Evolutionary conservation across 2,888 invertebrate species (phyloP).

Genomic region (Salpingus planirostris): DNA sequence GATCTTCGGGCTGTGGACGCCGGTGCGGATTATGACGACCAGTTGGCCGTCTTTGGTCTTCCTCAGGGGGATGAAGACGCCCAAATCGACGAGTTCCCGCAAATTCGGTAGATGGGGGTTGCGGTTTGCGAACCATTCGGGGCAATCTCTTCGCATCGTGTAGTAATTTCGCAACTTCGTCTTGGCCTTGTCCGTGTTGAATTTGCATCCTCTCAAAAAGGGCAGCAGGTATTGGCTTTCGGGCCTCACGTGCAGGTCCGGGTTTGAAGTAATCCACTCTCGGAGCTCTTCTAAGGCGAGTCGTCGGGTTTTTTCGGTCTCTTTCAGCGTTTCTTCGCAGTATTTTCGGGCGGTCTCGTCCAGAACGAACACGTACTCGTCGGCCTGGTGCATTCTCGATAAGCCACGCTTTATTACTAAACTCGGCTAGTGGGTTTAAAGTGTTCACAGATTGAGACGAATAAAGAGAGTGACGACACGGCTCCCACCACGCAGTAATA

Average conservation of each 20-base stretch:
- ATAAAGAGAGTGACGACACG: too few relatives aligned
- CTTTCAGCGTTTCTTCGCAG: slow-evolving; percentile 28
- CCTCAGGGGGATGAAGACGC: slow-evolving; percentile 51
- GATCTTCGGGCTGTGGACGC: slow-evolving; percentile 49
- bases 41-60: slow-evolving; percentile 42
- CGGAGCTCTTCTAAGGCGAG: slow-evolving; percentile 31
- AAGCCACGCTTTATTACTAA: too few relatives aligned
- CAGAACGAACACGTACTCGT: slow-evolving; percentile 17
- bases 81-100: slow-evolving; percentile 47
- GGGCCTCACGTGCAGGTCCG: slow-evolving; percentile 37
- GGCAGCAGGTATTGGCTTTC: slow-evolving; percentile 46
- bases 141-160: slow-evolving; percentile 45
- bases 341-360: slow-evolving; percentile 23
- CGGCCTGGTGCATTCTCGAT: too few relatives aligned
- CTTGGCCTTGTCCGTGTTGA: slow-evolving; percentile 49
- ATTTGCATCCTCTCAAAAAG: slow-evolving; percentile 55
- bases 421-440: too few relatives aligned
- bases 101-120: slow-evolving; percentile 50
- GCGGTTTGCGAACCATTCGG: slow-evolving; percentile 54
- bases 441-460: too few relatives aligned
- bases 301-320: slow-evolving; percentile 28
- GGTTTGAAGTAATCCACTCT: slow-evolving; percentile 40
- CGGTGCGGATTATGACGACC: slow-evolving; percentile 51
- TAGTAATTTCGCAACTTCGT: slow-evolving; percentile 50
- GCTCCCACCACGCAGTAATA: too few relatives aligned